These are phyloP conservation scores for Noctuana brunneofusca DNA, from an alignment of 2,888 invertebrate species.

Conservation along the genomic window DNA sequence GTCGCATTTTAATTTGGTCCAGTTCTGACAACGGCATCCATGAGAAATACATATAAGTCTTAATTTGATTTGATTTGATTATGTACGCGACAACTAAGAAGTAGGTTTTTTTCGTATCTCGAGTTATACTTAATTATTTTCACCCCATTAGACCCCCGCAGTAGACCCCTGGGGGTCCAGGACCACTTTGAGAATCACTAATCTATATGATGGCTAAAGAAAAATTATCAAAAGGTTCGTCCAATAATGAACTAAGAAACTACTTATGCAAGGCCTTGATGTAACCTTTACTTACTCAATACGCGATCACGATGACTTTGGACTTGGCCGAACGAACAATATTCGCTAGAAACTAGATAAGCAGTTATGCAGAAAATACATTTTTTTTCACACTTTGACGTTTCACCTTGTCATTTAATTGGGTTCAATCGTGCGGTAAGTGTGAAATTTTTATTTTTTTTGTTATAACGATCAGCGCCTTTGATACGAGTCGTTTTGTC, in stretches of 20 bases:
- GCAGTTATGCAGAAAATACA: conserved; percentile 36
- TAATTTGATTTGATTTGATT: too few species aligned
- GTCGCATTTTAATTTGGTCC: too few species aligned
- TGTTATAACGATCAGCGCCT: background rate
- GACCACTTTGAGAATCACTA: too few species aligned
- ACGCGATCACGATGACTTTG: conserved; percentile 46
- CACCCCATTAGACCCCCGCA: too few species aligned
- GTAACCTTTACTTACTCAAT: conserved; percentile 9
- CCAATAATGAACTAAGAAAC: background rate
- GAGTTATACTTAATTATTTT: too few species aligned
- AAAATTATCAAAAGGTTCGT: background rate
- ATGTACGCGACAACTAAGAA: too few species aligned
- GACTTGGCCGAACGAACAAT: conserved; percentile 43
- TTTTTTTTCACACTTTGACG: conserved; percentile 29
- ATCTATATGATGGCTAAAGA: too few species aligned
- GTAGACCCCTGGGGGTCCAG: too few species aligned
- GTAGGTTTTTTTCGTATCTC: too few species aligned
- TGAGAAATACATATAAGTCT: too few species aligned
- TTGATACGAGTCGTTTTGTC: background rate
- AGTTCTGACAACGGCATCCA: too few species aligned
- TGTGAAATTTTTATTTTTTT: background rate
- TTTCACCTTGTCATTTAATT: conserved; percentile 19
- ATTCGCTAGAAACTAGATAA: conserved; percentile 17
- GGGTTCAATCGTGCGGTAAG: conserved; percentile 13
- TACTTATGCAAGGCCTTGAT: background rate